Base-by-base conservation (phyloP, 2,888 invertebrate genomes). In the Cryptocephalus moraei region DNA sequence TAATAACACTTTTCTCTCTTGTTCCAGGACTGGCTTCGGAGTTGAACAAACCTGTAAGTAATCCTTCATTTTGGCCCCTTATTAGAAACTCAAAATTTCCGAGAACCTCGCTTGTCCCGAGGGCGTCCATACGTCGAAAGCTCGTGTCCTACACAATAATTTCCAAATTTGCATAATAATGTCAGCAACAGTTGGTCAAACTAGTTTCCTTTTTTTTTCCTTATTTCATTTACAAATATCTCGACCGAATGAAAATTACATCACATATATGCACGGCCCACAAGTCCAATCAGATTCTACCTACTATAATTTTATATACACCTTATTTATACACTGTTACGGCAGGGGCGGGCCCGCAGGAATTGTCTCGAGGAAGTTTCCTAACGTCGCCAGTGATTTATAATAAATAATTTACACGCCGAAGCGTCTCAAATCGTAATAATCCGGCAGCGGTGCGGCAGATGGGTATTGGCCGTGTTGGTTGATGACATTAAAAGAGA, bases 271-370 rank as follows among this genome's bases (percentile, higher is more conserved):
- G 14, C 43, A 46, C 48, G 13, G 43, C 52, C 52, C 43, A 52
- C 52, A 43, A 40, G 32, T 32, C 48, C 46, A 50, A 48, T 52
- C 49, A 49, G 46, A 48, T 46, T 42, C 52, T 50, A 39, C 52
- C 52, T 50, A 52, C 52, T 52, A 46, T 46, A 46, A 44, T 48
- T 48, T 48, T 47, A 49, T 52, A 49, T 49, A 51, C 44, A 50
- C 51, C 46, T 49, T 39, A 39, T 42, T 12, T 41, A 34, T 46
- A 41, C 33, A 41, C 33, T 40, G 44, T 48, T 32, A 33, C n/a
- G 12, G 6, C 36, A 36, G n/a, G 36, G 36, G 36, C 36, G 36
- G 36, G n/a, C 4, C 36, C 11, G 12, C 6, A 9, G 36, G 36
- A 36, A 36, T 36, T 36, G 12, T 36, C 36, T 11, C 36, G 6